Evolutionary conservation across 2,888 invertebrate species (phyloP).

Genomic region (Drosophila subsilvestris): DNA sequence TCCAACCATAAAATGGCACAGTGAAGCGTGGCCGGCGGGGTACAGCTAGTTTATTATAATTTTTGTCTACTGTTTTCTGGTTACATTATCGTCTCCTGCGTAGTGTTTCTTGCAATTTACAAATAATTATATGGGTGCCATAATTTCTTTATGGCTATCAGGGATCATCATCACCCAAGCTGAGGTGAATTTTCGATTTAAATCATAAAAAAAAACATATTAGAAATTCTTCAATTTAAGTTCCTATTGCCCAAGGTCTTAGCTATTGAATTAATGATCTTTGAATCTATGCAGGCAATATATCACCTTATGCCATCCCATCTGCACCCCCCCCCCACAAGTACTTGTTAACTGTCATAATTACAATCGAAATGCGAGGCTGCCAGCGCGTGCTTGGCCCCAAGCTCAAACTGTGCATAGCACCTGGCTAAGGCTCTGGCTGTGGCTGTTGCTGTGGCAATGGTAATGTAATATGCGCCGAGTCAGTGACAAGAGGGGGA

Average conservation of each 20-base stretch:
- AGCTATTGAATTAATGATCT: not conserved
- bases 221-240: not conserved
- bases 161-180: too few species aligned
- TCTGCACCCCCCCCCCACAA: not conserved
- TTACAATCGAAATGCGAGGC: not conserved
- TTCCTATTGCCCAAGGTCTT: not conserved
- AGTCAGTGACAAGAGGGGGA: not conserved
- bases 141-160: too few species aligned
- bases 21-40: too few species aligned
- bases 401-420: not conserved
- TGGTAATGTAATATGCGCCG: conserved; percentile 26
- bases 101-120: too few species aligned
- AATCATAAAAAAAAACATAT: too few species aligned
- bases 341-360: conserved; percentile 11
- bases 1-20: too few species aligned
- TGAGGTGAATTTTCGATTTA: too few species aligned
- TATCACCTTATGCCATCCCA: not conserved
- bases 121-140: too few species aligned
- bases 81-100: too few species aligned
- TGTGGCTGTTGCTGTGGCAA: conserved; percentile 3
- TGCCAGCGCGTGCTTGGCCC: conserved; percentile 13
- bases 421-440: not conserved
- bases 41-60: too few species aligned
- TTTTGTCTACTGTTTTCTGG: too few species aligned
- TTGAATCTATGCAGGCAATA: not conserved